Conservation (phyloP, 2,888 invertebrate species). For the Polyommatus iphigenia region DNA sequence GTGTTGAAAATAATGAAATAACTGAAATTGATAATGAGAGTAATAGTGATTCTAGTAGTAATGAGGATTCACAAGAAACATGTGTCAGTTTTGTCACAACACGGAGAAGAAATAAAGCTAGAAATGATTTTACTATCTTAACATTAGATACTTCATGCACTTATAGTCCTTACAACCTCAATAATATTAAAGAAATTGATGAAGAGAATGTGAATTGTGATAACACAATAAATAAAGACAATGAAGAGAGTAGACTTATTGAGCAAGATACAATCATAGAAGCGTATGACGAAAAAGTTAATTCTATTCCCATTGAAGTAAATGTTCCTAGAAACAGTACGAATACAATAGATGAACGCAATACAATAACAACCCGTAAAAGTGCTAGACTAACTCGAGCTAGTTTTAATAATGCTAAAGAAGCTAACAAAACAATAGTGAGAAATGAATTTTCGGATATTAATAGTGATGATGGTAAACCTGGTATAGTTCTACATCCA, state of each 20-base stretch:
- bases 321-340: slow-evolving; percentile 35
- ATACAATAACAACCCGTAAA: slow-evolving; percentile 44
- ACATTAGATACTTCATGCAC: slow-evolving; percentile 52
- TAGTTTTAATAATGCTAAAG: slow-evolving; percentile 34
- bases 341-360: slow-evolving; percentile 24
- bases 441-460: background rate
- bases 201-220: slow-evolving; percentile 25
- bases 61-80: slow-evolving; percentile 44
- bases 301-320: slow-evolving; percentile 12
- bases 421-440: background rate
- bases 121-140: slow-evolving; percentile 55
- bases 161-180: slow-evolving; percentile 51
- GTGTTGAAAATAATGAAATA: slow-evolving; percentile 38
- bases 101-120: slow-evolving; percentile 58
- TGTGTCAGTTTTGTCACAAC: slow-evolving; percentile 68
- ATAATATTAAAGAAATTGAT: slow-evolving; percentile 52
- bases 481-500: slow-evolving; percentile 76
- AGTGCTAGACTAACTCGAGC: slow-evolving; percentile 44
- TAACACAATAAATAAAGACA: slow-evolving; percentile 35
- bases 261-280: background rate
- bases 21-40: slow-evolving; percentile 31
- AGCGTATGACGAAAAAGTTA: background rate
- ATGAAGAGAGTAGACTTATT: slow-evolving; percentile 26
- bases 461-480: slow-evolving; percentile 43
- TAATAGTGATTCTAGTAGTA: slow-evolving; percentile 35